A percentile compares a stretch with the other conserved stretches of the same genome.
Evolutionary conservation across 2,888 invertebrate species (phyloP).

Genomic region (Tetramorium bicarinatum): DNA sequence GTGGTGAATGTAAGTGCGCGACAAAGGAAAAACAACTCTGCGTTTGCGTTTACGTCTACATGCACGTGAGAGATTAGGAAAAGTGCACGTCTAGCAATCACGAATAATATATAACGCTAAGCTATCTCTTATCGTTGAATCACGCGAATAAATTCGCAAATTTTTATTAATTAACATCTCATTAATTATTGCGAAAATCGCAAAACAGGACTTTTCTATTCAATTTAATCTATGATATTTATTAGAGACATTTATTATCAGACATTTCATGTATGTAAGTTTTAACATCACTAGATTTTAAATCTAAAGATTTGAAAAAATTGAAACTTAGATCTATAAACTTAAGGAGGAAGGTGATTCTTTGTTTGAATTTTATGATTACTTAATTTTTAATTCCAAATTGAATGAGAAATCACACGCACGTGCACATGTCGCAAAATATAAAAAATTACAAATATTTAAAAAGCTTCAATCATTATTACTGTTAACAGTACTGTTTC

Average conservation of each 20-base stretch:
- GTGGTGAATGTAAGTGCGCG: too few species aligned
- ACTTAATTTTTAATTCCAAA: not conserved
- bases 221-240: not conserved
- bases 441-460: not conserved
- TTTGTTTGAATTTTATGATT: not conserved
- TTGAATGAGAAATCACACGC: not conserved
- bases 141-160: not conserved
- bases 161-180: not conserved
- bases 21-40: too few species aligned
- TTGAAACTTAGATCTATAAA: not conserved
- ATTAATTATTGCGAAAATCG: not conserved
- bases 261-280: too few species aligned
- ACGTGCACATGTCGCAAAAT: not conserved
- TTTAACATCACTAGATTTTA: not conserved
- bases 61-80: too few species aligned
- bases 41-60: too few species aligned
- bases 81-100: too few species aligned
- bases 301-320: not conserved
- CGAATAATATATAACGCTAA: too few species aligned
- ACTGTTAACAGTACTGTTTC: not conserved
- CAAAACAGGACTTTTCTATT: not conserved
- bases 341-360: not conserved
- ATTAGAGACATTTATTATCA: too few species aligned
- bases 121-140: too few species aligned
- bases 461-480: constrained; percentile 1